Evolutionary conservation across 2,797 vertebrate genomes (phyloP).

Genomic region (Arrhamphus sclerolepis): DNA sequence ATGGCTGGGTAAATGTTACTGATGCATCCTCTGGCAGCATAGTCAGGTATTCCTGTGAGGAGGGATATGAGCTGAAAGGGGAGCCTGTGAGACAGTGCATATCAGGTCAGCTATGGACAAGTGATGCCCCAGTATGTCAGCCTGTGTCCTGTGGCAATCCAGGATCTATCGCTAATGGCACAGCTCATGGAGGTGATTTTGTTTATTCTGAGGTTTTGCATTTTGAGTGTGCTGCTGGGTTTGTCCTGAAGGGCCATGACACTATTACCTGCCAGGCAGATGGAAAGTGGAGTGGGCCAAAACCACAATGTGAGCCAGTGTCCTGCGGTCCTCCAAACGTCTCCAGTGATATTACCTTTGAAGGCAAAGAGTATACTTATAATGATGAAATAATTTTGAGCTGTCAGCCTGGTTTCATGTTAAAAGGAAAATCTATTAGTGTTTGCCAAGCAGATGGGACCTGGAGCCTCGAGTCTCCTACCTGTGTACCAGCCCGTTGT

Average conservation of each 20-base stretch:
- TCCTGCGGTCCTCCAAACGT: slow-evolving; percentile 84
- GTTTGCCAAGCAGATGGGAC: slow-evolving; percentile 88
- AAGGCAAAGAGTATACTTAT: slow-evolving; percentile 84
- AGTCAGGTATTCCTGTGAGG: slow-evolving; percentile 86
- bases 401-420: slow-evolving; percentile 86
- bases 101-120: slow-evolving; percentile 87
- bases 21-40: slow-evolving; percentile 83
- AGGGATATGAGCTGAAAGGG: slow-evolving; percentile 87
- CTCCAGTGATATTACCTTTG: slow-evolving; percentile 78
- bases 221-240: slow-evolving; percentile 88
- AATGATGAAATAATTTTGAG: slow-evolving; percentile 80
- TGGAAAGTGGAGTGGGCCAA: slow-evolving; percentile 85
- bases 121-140: slow-evolving; percentile 81
- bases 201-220: slow-evolving; percentile 76
- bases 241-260: slow-evolving; percentile 81
- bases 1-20: slow-evolving; percentile 85
- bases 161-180: slow-evolving; percentile 80
- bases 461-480: slow-evolving; percentile 86
- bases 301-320: slow-evolving; percentile 86
- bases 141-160: slow-evolving; percentile 83
- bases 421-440: slow-evolving; percentile 82
- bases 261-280: slow-evolving; percentile 84
- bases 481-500: slow-evolving; percentile 84
- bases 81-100: slow-evolving; percentile 85
- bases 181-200: slow-evolving; percentile 79